Evolutionary conservation across 1,140 invertebrate genomes (phyloP).

Genomic region (Trichonephila inaurata): DNA sequence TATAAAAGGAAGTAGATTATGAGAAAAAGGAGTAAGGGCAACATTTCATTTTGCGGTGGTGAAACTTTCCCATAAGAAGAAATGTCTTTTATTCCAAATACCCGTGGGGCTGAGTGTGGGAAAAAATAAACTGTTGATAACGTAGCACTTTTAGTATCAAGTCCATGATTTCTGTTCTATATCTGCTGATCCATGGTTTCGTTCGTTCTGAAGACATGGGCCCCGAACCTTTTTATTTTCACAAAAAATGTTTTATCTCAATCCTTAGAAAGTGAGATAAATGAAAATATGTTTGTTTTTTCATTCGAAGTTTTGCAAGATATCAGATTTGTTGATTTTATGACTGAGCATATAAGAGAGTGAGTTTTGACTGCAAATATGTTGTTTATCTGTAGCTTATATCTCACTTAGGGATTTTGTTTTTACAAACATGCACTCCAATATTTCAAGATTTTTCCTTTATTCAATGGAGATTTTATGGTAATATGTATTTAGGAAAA

Average conservation of each 20-base stretch:
- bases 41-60: constrained; percentile 29
- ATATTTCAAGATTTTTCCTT: too few relatives aligned
- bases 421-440: too few relatives aligned
- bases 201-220: constrained; percentile 7
- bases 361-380: background rate
- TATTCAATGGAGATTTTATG: too few relatives aligned
- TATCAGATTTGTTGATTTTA: constrained; percentile 26
- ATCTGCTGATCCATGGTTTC: background rate
- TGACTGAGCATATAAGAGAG: background rate
- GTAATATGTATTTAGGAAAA: too few relatives aligned
- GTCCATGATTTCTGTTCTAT: constrained; percentile 27
- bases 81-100: background rate
- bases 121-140: constrained; percentile 52
- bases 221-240: background rate
- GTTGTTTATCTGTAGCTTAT: background rate
- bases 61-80: background rate
- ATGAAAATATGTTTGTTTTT: background rate
- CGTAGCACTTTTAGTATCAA: constrained; percentile 39
- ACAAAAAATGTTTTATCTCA: constrained; percentile 43
- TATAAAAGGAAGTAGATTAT: constrained; percentile 36
- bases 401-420: too few relatives aligned
- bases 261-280: constrained; percentile 42
- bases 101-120: background rate
- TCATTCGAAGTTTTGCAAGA: background rate
- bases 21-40: background rate